These are phyloP conservation scores for Nyctereutes procyonoides DNA, from an alignment of 2,113 vertebrate genomes.

Conservation along the genomic window DNA sequence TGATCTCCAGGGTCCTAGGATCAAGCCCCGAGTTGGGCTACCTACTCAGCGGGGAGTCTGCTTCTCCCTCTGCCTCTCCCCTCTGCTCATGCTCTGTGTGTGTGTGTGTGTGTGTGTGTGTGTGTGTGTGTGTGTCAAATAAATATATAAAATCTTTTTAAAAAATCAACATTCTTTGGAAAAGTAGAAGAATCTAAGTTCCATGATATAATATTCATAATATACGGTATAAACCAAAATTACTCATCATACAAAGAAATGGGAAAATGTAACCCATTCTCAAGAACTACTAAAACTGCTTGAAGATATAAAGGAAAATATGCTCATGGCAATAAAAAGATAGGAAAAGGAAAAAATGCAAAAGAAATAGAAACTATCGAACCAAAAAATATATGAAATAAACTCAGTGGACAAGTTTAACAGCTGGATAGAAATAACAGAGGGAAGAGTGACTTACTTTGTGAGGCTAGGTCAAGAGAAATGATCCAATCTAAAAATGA, in stretches of 20 bases:
- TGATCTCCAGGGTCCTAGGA: not conserved
- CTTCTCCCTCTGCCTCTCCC: not conserved
- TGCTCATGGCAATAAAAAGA: not conserved
- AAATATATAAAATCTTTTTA: not conserved
- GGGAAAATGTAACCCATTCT: not conserved
- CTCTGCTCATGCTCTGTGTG: not conserved
- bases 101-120: not conserved
- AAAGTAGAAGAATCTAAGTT: not conserved
- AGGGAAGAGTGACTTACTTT: not conserved
- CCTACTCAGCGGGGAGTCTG: not conserved
- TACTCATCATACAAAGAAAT: not conserved
- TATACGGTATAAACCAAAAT: not conserved
- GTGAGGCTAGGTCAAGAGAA: not conserved
- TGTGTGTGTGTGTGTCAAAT: not conserved
- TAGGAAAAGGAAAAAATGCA: not conserved
- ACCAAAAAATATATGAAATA: not conserved
- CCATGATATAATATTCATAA: not conserved
- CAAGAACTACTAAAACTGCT: not conserved
- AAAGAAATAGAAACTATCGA: not conserved
- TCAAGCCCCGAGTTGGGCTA: fast-evolving
- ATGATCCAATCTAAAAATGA: not conserved
- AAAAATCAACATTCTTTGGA: not conserved
- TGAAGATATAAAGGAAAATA: conserved; percentile 14
- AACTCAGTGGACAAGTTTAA: not conserved
- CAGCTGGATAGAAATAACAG: not conserved